These are phyloP conservation scores for Molorchus minor DNA, from an alignment of 2,888 invertebrate genomes.

Conservation along the genomic window DNA sequence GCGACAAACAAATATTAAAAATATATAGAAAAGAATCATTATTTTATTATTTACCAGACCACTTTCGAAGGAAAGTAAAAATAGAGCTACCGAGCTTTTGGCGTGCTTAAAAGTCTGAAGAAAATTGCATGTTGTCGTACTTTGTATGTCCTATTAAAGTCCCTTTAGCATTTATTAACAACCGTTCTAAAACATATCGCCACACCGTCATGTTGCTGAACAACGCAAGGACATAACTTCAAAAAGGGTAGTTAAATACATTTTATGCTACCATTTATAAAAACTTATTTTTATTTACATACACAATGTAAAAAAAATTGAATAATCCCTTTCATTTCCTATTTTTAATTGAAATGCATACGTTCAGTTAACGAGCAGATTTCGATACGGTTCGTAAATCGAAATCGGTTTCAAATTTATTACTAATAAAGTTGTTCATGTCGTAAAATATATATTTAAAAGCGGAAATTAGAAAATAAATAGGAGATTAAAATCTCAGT, in stretches of 20 bases:
- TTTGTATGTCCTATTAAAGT: conserved; percentile 56
- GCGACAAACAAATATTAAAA: too few species aligned
- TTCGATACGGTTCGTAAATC: conserved; percentile 1
- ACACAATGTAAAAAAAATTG: conserved; percentile 9
- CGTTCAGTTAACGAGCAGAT: background rate
- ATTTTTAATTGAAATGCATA: conserved; percentile 22
- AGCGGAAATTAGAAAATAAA: too few species aligned
- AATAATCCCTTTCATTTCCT: conserved; percentile 21
- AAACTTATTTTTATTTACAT: conserved; percentile 9
- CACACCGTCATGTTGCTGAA: conserved; percentile 44
- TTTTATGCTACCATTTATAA: conserved; percentile 18
- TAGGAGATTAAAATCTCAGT: too few species aligned
- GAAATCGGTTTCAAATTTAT: background rate
- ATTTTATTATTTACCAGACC: background rate
- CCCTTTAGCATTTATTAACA: conserved; percentile 58
- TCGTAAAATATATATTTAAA: too few species aligned
- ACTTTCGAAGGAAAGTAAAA: background rate
- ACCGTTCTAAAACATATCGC: conserved; percentile 56
- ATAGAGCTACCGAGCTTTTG: background rate
- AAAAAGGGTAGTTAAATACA: conserved; percentile 16
- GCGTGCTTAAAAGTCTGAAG: conserved; percentile 43
- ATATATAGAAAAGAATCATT: too few species aligned
- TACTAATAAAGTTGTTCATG: background rate
- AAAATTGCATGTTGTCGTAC: conserved; percentile 48
- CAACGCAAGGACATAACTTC: conserved; percentile 28